These are phyloP conservation scores for Mormyrus iriodes DNA, from an alignment of 2,113 vertebrate species.

Conservation along the genomic window DNA sequence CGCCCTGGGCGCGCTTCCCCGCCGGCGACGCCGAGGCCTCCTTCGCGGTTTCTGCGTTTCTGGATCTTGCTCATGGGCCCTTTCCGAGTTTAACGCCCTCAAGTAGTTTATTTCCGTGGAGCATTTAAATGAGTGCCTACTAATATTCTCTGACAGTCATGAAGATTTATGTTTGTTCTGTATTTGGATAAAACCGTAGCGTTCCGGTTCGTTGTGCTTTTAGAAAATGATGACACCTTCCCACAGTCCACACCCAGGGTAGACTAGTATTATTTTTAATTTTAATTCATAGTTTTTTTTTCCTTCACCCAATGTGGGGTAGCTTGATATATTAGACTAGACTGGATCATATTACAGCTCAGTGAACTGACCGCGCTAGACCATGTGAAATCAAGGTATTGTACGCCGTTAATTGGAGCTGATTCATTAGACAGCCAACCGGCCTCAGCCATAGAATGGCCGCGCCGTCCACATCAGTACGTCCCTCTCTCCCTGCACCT, in stretches of 20 bases:
- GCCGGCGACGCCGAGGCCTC: not conserved
- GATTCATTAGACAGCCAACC: slow-evolving; percentile 49
- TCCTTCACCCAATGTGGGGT: not conserved
- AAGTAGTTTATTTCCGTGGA: not conserved
- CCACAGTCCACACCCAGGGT: not conserved
- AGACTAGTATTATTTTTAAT: not conserved
- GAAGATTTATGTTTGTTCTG: not conserved
- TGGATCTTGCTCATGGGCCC: not conserved
- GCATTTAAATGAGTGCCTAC: not conserved
- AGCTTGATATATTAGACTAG: not conserved
- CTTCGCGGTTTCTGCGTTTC: not conserved
- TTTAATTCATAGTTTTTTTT: not conserved
- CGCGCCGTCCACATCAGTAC: not conserved
- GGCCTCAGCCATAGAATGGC: slow-evolving; percentile 25
- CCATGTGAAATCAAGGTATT: not conserved
- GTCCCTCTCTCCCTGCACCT: not conserved
- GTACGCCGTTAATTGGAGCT: not conserved
- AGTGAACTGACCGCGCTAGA: not conserved
- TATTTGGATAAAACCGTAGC: not conserved
- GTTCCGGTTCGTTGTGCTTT: not conserved
- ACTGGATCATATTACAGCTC: slow-evolving; percentile 12
- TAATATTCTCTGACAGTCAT: not conserved
- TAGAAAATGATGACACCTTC: not conserved
- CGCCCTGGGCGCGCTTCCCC: not conserved
- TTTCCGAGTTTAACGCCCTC: not conserved